Base-by-base conservation (phyloP, 2,888 invertebrate species). In the Rhyacophila evoluta region DNA sequence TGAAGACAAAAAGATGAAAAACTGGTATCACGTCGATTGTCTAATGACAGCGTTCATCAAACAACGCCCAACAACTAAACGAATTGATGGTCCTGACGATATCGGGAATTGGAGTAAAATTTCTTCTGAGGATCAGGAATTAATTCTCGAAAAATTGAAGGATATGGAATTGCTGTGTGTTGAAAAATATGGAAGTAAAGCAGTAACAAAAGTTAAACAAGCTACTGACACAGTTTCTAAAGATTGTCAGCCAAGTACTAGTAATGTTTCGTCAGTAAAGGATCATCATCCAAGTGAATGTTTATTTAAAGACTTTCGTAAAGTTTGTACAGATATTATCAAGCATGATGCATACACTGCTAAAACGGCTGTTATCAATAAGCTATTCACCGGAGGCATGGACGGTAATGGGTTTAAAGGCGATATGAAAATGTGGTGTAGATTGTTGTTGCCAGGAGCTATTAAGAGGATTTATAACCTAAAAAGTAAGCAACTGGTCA, bases 401-500 rank as follows among this genome's bases (percentile, higher is more conserved):
- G 89, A 91, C 86, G 87, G 91, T 84, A 92, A 88, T 38, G 88
- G 90, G 8, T 97, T 96, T 85, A 91, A 93, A 84, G 95, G 97
- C 1, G 94, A 97, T 86, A 85, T 95, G 29, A 89, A 92, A 68
- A 87, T 97, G 67, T 95, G 97, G 95, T 92, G 96, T 85, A 94
- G 94, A 84, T 87, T 97, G 82, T 87, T 98, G 25, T 87, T 98
- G 73, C 98, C 98, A 0, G 94, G 93, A 70, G 94, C 94, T 28
- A 91, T 93, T 11, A 96, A 97, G 86, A 90, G 96, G 80, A 93
- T 97, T 36, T 98, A 98, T 86, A 98, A 98, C 88, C 88, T 98
- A 72, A 96, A 97, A 88, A 97, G 95, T 85, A 97, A 97, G 86
- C 97, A 97, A 85, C 89, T 98, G 75, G 89, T 97, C 0, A 98